These are phyloP conservation scores for Ispidina lecontei DNA, from an alignment of 2,797 vertebrate species.

Conservation along the genomic window DNA sequence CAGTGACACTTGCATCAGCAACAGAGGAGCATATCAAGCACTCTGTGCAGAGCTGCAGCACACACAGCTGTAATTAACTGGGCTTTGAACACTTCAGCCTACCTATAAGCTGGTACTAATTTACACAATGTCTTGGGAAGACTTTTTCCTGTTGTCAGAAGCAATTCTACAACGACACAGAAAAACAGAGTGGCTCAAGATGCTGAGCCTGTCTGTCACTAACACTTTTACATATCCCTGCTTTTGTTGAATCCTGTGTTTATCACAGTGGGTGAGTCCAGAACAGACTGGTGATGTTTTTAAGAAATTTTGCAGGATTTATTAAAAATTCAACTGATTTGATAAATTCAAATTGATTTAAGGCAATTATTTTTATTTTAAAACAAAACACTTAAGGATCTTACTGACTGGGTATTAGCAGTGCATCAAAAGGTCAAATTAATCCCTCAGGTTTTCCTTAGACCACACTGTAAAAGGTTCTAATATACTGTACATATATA, in stretches of 20 bases:
- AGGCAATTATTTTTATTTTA: not conserved
- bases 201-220: not conserved
- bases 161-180: not conserved
- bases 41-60: not conserved
- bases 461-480: not conserved
- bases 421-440: not conserved
- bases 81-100: not conserved
- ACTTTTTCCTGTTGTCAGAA: not conserved
- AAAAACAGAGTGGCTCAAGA: not conserved
- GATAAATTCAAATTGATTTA: not conserved
- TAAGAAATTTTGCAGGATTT: not conserved
- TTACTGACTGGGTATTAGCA: not conserved
- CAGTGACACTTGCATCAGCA: not conserved
- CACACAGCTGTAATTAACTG: not conserved
- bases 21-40: fast-evolving
- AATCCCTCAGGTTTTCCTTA: not conserved
- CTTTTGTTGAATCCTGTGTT: not conserved
- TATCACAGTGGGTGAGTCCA: not conserved
- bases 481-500: not conserved
- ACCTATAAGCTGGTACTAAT: not conserved
- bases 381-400: not conserved
- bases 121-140: not conserved
- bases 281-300: not conserved
- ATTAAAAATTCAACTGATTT: not conserved
- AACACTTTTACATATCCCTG: not conserved